Base-by-base conservation (phyloP, 1,140 invertebrate genomes). In the Limonius californicus region DNA sequence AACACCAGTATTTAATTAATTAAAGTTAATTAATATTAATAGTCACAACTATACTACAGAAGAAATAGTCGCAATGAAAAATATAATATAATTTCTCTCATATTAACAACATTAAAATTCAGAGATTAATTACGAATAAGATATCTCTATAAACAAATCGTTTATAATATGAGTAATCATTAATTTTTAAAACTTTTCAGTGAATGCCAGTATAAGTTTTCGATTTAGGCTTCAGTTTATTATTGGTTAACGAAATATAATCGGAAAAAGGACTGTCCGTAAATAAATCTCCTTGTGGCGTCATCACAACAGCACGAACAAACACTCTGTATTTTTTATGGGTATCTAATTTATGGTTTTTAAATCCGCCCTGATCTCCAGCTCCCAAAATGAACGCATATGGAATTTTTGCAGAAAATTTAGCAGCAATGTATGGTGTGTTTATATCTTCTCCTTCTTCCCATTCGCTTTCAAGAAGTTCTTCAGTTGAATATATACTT, bases 241-340 rank as follows among this genome's bases (percentile, higher is more conserved):
- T 27, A 27, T 3, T 4, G 9, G 3, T 9, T 66, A 94, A 77
- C 3, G 92, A 90, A 21, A 94, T 82, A 69, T 85, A 89, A 75
- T 92, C 93, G 0, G 92, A 97, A 76, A 94, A 97, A 12, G 92
- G 94, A 74, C 94, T 97, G 43, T 94, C 97, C 0, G 94, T 97
- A 74, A 94, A 97, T 12, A 97, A 78, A 81, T 94, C 91, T 83
- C 93, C 94, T 74, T 94, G 90, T 0, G 93, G 92, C 1, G 92
- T 94, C 72, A 97, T 93, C 8, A 97, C 95, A 60, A 98, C 92
- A 2, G 95, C 95, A 56, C 95, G 80, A 0, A 97, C 92, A 74
- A 98, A 97, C 27, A 98, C 92, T 59, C 88, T 83, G 75, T 98
- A 98, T 50, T 85, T 85, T 66, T 90, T 89, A 30, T 84, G 88